Base-by-base conservation (phyloP, 2,888 invertebrate genomes). In the Lottia scabra region DNA sequence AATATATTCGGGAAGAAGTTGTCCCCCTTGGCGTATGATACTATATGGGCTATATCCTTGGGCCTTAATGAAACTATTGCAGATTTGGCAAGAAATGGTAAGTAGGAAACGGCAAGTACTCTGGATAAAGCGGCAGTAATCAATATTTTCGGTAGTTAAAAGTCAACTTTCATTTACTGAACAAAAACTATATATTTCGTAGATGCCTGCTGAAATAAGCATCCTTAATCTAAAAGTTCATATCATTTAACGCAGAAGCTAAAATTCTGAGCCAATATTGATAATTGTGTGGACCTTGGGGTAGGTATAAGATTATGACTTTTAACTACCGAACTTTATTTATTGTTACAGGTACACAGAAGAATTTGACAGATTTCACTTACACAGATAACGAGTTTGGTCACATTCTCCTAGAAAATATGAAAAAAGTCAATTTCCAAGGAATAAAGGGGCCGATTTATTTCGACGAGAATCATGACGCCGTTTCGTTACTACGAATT, bases 391-490 rank as follows among this genome's bases (percentile, higher is more conserved):
- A 23, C 10, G 69, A 68, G 23, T 65, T 76, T 45, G 71, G 68
- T 1, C 30, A 45, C 27, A 15, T 73, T 65, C 16, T 75, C 26
- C 65, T 67, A 45, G 30, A 63, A 23, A 69, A 64, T 45, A 74
- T 73, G 67, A 44, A 71, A 16, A 68, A 73, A n/a, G 71, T 71
- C n/a, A 63, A 65, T 44, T 76, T 73, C 46, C 46, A 62, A 56
- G 77, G 77, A 23, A 43, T 72, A 13, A 48, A 69, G 23, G 74
- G 75, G 8, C 67, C 67, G n/a, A 65, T 73, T 15, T n/a, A 45
- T 16, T 74, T 73, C 48, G 66, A 70, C 26, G 62, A 67, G 23
- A 72, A 71, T 12, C 73, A 72, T 3, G 77, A 77, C 44, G 67
- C 71, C 19, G 19, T 65, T 16, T 66, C 66, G 4, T 44, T 70